These are phyloP conservation scores for Ladona fulva DNA, from an alignment of 1,140 invertebrate genomes.

Conservation along the genomic window DNA sequence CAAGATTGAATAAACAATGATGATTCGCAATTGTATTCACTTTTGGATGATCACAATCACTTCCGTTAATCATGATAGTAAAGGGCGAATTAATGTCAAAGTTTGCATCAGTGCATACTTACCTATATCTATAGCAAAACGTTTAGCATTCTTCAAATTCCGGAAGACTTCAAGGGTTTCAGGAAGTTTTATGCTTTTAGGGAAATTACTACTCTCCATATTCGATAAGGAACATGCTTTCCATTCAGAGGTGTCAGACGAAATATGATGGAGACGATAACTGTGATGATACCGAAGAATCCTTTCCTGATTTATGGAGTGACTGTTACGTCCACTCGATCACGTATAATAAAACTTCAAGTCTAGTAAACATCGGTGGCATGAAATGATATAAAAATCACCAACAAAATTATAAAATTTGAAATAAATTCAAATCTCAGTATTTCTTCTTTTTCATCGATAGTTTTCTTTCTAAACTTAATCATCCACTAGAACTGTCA, in stretches of 20 bases:
- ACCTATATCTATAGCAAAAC: conserved; percentile 68
- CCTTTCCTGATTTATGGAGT: not conserved
- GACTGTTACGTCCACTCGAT: not conserved
- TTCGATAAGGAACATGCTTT: not conserved
- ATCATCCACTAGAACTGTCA: not conserved
- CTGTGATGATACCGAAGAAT: not conserved
- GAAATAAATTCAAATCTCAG: not conserved
- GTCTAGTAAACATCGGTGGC: conserved; percentile 1
- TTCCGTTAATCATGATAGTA: no score
- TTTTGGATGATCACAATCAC: no score
- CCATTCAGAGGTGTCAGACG: not conserved
- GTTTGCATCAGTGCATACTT: conserved; percentile 23
- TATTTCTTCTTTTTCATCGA: not conserved
- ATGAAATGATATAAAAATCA: not conserved
- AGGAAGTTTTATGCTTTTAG: conserved; percentile 42
- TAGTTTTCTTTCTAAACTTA: not conserved
- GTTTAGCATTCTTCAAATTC: conserved; percentile 59
- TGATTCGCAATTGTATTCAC: no score
- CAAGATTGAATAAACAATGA: conserved; percentile 11
- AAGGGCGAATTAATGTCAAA: conserved; percentile 15
- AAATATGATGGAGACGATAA: not conserved
- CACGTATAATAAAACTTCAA: not conserved
- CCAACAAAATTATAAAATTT: not conserved
- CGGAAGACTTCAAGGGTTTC: conserved; percentile 49
- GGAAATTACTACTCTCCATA: conserved; percentile 11